These are phyloP conservation scores for Lepidotrigona ventralis DNA, from an alignment of 1,140 invertebrate species.

Conservation along the genomic window DNA sequence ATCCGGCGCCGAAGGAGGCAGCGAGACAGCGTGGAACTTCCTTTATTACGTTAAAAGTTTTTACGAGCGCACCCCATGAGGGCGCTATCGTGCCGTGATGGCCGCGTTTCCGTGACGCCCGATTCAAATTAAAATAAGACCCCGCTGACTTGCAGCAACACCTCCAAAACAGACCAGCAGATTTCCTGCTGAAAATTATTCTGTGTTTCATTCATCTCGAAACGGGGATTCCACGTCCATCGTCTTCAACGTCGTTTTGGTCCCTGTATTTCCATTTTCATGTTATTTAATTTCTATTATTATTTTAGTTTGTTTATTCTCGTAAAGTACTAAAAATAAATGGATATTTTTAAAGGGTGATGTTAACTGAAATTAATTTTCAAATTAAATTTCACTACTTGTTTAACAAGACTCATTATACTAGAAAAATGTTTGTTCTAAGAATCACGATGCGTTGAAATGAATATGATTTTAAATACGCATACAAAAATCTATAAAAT, in stretches of 20 bases:
- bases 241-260: neutral
- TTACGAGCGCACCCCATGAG: constrained; percentile 20
- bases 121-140: constrained; percentile 25
- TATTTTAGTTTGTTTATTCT: no score
- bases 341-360: neutral
- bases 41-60: constrained; percentile 57
- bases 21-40: constrained; percentile 10
- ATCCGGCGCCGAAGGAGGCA: constrained; percentile 6
- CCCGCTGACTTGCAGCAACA: no score
- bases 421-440: no score
- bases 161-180: no score
- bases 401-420: neutral
- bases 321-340: neutral
- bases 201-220: neutral
- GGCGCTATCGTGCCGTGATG: neutral
- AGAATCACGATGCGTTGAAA: no score
- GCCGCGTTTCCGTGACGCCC: constrained; percentile 18
- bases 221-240: neutral
- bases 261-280: neutral
- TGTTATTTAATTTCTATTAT: no score
- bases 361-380: neutral
- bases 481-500: no score
- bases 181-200: neutral
- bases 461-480: no score
- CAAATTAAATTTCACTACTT: neutral